A percentile compares a stretch with the other conserved stretches of the same genome.
phyloP scores from a whole-genome alignment of 2,888 invertebrate species.

The Pycnomerus fuliginosus region DNA sequence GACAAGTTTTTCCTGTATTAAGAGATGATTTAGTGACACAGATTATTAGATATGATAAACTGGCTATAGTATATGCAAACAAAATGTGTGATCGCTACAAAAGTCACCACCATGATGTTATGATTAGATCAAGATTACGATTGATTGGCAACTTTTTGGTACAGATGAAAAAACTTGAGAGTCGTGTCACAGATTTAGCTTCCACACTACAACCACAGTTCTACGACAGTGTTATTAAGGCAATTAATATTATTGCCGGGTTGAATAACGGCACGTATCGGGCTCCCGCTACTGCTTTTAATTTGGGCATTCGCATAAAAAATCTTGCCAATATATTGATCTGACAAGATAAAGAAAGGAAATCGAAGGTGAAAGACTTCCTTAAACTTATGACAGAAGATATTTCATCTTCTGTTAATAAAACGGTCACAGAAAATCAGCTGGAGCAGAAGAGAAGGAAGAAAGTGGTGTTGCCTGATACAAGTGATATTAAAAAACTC shows the following conservation, averaged over 20 bases:
- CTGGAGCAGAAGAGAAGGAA: slow-evolving; percentile 13
- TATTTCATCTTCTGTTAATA: slow-evolving; percentile 5
- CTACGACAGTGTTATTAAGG: slow-evolving; percentile 13
- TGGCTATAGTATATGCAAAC: background rate
- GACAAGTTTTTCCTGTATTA: background rate
- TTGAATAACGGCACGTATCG: slow-evolving; percentile 8
- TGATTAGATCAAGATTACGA: slow-evolving; percentile 1
- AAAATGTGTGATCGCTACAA: background rate
- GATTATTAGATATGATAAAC: background rate
- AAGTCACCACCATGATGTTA: background rate
- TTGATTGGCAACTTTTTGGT: slow-evolving; percentile 6
- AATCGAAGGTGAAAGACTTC: slow-evolving; percentile 11
- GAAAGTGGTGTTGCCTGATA: slow-evolving; percentile 15
- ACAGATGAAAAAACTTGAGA: slow-evolving; percentile 6
- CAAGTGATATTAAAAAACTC: slow-evolving; percentile 15
- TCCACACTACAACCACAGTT: slow-evolving; percentile 11
- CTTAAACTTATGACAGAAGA: slow-evolving; percentile 13
- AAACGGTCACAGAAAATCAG: slow-evolving; percentile 15
- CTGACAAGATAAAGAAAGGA: slow-evolving; percentile 6
- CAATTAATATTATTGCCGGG: slow-evolving; percentile 14
- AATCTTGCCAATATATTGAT: slow-evolving; percentile 6
- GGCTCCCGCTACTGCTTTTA: slow-evolving; percentile 16
- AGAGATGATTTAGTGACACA: background rate
- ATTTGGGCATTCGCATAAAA: slow-evolving; percentile 3
- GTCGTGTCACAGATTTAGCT: slow-evolving; percentile 6